Evolutionary conservation across 1,140 invertebrate species (phyloP).

Genomic region (Paracyclopina nana): DNA sequence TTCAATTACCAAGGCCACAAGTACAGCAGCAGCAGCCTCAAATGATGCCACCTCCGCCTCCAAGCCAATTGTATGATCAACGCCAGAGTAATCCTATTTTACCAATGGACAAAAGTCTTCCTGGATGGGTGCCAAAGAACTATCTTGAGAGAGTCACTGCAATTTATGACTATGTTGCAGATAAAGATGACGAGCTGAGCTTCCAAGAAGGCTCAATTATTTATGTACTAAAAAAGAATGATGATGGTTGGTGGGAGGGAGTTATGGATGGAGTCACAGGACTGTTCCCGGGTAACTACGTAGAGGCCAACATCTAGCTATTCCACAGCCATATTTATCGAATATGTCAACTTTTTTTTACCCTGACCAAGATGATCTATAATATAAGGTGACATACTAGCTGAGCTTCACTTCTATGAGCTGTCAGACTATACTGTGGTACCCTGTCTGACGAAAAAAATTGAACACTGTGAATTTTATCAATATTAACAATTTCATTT

Average conservation of each 20-base stretch:
- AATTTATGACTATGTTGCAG: conserved; percentile 94
- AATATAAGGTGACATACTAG: too few relatives aligned
- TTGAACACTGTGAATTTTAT: too few relatives aligned
- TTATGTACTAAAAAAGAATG: conserved; percentile 97
- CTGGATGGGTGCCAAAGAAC: conserved; percentile 78
- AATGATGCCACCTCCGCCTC: neutral
- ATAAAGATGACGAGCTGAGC: conserved; percentile 93
- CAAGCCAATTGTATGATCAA: too few relatives aligned
- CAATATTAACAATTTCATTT: too few relatives aligned
- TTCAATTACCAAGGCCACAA: too few relatives aligned
- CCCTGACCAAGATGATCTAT: too few relatives aligned
- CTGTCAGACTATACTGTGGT: too few relatives aligned
- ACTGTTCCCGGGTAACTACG: conserved; percentile 96
- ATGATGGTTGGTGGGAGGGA: conserved; percentile 99
- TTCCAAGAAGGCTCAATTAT: conserved; percentile 95
- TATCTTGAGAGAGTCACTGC: conserved; percentile 94
- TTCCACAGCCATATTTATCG: too few relatives aligned
- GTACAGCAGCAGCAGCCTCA: conserved; percentile 10
- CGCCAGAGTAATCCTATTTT: neutral
- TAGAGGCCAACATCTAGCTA: conserved; percentile 88
- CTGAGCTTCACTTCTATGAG: too few relatives aligned
- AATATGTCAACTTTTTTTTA: too few relatives aligned
- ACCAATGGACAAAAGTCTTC: conserved; percentile 36
- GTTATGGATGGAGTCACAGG: conserved; percentile 94
- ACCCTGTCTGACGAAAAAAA: too few relatives aligned